These are phyloP conservation scores for Clepsis dumicolana DNA, from an alignment of 2,888 invertebrate species.

Conservation along the genomic window DNA sequence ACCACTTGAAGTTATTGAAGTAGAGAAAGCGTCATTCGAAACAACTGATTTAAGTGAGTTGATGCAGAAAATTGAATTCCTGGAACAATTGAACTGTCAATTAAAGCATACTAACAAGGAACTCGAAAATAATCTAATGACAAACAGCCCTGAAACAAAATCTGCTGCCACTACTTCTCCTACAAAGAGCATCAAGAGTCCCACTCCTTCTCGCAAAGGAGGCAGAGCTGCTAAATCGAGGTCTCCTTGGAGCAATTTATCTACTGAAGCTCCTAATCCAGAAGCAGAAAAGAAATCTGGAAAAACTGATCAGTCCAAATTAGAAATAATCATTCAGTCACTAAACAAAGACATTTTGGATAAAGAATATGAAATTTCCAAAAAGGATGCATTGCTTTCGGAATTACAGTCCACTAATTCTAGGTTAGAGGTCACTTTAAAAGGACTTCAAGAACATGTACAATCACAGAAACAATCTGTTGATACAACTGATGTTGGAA, in stretches of 20 bases:
- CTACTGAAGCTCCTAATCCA: conserved; percentile 70
- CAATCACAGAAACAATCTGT: conserved; percentile 45
- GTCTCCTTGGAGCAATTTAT: conserved; percentile 79
- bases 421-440: conserved; percentile 53
- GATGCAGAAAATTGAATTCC: conserved; percentile 80
- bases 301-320: conserved; percentile 69
- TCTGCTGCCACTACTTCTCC: conserved; percentile 57
- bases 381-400: conserved; percentile 78
- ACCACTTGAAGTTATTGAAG: conserved; percentile 73
- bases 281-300: conserved; percentile 73
- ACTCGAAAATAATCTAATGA: conserved; percentile 81
- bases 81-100: conserved; percentile 82
- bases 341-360: conserved; percentile 81
- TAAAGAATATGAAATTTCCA: conserved; percentile 74
- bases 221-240: conserved; percentile 77
- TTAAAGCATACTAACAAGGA: conserved; percentile 84
- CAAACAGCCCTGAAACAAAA: conserved; percentile 65
- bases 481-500: conserved; percentile 61
- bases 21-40: conserved; percentile 87
- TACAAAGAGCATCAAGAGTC: conserved; percentile 70
- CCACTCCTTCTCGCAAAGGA: conserved; percentile 73
- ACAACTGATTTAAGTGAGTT: conserved; percentile 76
- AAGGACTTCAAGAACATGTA: conserved; percentile 51
- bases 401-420: conserved; percentile 60
- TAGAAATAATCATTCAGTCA: conserved; percentile 75